phyloP scores from a whole-genome alignment of 2,888 invertebrate species.

The Cerastoderma edule region DNA sequence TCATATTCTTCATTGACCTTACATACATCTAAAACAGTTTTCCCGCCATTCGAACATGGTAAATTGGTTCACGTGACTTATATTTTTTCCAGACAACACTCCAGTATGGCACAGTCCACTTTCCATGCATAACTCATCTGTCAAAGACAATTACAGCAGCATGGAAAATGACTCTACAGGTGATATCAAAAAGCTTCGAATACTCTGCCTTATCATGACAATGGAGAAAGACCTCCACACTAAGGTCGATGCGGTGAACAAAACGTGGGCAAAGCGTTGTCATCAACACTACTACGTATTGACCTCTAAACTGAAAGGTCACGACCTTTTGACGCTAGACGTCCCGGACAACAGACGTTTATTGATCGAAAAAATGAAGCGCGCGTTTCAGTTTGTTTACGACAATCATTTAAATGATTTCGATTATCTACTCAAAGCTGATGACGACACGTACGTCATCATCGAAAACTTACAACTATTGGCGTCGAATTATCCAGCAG shows the following conservation, averaged over 20 bases:
- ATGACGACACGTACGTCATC: conserved; percentile 98
- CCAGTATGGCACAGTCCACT: too few relatives aligned
- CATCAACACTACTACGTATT: conserved; percentile 84
- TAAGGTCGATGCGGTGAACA: conserved; percentile 95
- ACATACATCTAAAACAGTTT: too few relatives aligned
- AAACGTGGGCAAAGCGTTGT: conserved; percentile 96
- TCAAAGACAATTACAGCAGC: too few relatives aligned
- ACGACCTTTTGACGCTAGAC: conserved; percentile 87
- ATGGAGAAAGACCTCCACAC: conserved; percentile 93
- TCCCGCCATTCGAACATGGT: too few relatives aligned
- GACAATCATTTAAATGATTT: conserved; percentile 91
- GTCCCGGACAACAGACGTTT: conserved; percentile 91
- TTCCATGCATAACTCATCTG: too few relatives aligned
- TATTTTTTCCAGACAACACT: too few relatives aligned
- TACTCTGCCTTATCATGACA: conserved; percentile 98
- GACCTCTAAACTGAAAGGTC: conserved; percentile 85
- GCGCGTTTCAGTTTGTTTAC: conserved; percentile 94
- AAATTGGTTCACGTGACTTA: too few relatives aligned
- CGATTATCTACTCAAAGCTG: conserved; percentile 99
- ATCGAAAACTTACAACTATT: conserved; percentile 96
- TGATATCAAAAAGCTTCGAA: conserved; percentile 82
- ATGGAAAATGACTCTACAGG: too few relatives aligned
- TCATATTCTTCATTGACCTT: too few relatives aligned
- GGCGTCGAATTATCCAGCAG: conserved; percentile 90
- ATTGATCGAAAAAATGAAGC: conserved; percentile 98